A percentile compares a stretch with the other conserved stretches of the same genome.
Evolutionary conservation across 2,113 vertebrate genomes (phyloP).

Genomic region (Gavia stellata): DNA sequence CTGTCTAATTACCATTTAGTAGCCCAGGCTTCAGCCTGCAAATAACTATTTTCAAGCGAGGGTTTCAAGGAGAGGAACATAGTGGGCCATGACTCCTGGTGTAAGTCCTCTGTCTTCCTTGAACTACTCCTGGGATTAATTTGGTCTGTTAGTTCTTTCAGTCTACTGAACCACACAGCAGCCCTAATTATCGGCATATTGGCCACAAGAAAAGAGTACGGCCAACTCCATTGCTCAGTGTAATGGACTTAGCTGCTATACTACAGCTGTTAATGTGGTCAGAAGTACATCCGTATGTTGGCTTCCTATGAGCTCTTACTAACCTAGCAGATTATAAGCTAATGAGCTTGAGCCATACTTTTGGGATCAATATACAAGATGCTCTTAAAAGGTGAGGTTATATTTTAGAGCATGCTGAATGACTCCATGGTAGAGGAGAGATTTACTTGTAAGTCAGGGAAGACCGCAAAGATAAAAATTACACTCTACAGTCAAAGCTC

Average conservation of each 20-base stretch:
- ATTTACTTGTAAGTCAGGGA: neutral
- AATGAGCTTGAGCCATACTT: constrained; percentile 5
- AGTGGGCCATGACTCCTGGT: neutral
- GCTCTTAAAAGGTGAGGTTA: neutral
- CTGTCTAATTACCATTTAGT: constrained; percentile 37
- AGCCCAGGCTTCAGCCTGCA: neutral
- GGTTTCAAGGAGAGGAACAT: neutral
- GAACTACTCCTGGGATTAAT: neutral
- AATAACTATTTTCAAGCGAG: neutral
- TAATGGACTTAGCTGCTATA: neutral
- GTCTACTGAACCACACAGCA: neutral
- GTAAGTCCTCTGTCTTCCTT: neutral
- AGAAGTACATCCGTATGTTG: constrained; percentile 27
- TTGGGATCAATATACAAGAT: neutral
- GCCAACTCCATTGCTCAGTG: neutral
- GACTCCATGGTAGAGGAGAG: neutral
- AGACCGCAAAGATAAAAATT: neutral
- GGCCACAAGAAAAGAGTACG: neutral
- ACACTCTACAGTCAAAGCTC: neutral
- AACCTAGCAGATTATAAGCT: neutral
- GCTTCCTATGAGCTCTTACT: neutral
- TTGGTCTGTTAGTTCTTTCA: neutral
- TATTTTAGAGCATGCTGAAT: neutral
- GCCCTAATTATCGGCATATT: constrained; percentile 2
- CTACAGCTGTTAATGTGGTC: constrained; percentile 5